Evolutionary conservation across 2,113 vertebrate genomes (phyloP), one percentile per base, ranked within the genome.

Genomic region (Microtus ochrogaster): DNA sequence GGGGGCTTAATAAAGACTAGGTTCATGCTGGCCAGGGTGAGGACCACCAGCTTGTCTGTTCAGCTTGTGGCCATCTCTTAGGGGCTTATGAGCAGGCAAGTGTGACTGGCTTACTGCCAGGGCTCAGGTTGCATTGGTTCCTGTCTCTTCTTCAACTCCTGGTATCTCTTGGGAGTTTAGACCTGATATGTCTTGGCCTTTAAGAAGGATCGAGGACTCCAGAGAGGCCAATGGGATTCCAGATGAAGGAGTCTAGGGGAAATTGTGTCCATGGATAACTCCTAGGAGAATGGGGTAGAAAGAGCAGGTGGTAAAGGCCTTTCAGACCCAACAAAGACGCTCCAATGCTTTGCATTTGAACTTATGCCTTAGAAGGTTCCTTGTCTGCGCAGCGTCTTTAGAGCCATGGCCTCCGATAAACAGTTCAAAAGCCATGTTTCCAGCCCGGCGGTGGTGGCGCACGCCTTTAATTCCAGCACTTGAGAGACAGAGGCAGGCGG

Each of bases 361-460:
- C 28, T 70, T 58, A 39, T 12, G 17, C 47, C 36, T 28, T 10
- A 28, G 47, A 70, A 30, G 8, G 26, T 22, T 83, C 41, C 63
- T 65, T 11, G 11, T 41, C 70, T 73, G 10, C 16, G 52, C 3
- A 7, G 36, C 11, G 28, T 28, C 30, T 12, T 49, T 61, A 26
- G 39, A 72, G 19, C 14, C n/a, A 22, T 44, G 10, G 36, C 39
- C 47, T 90, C 52, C 73, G 70, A 49, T 39, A 7, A 87, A 33
- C 4, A 10, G 33, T 14, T 72, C n/a, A 30, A 55, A 72, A 4
- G 28, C n/a, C 22, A 7, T 1, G 7, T 63, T 94, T 47, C 82
- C 26, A 8, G 10, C 28, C 1, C 0, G 70, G 70, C 3, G 1
- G n/a, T 22, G n/a, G 19, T 21, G 70, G 70, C 0, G 3, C 70